Conservation (phyloP, 2,113 vertebrate species). For the Hippocampus mohnikei region DNA sequence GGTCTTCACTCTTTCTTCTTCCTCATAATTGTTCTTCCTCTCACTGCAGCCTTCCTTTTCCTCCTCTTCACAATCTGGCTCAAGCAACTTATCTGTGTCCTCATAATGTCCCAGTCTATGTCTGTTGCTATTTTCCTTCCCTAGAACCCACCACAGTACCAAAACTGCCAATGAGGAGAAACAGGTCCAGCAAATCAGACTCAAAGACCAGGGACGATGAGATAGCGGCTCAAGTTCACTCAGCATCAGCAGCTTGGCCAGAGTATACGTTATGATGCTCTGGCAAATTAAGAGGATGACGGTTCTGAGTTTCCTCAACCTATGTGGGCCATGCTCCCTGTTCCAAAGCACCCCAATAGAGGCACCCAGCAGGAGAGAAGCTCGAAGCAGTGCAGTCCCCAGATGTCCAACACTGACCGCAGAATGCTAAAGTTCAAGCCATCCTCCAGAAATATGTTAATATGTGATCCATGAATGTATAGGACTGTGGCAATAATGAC, state of each 20-base stretch:
- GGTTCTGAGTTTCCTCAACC: constrained; percentile 65
- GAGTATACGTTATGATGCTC: constrained; percentile 75
- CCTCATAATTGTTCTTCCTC: neutral
- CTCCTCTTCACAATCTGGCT: constrained; percentile 32
- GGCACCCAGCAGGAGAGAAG: constrained; percentile 80
- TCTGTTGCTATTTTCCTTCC: constrained; percentile 36
- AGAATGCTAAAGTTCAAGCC: constrained; percentile 79
- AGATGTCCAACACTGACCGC: constrained; percentile 82
- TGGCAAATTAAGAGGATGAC: constrained; percentile 76
- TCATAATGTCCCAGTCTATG: constrained; percentile 13
- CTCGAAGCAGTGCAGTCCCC: constrained; percentile 80
- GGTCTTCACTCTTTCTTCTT: constrained; percentile 41
- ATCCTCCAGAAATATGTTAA: constrained; percentile 74
- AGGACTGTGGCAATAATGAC: constrained; percentile 78
- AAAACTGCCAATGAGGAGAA: constrained; percentile 68
- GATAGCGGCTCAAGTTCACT: constrained; percentile 74
- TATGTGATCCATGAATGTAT: constrained; percentile 72
- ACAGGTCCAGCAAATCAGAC: constrained; percentile 86
- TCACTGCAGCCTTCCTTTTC: constrained; percentile 30
- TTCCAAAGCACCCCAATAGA: constrained; percentile 82
- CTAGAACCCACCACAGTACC: constrained; percentile 78
- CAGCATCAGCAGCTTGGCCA: constrained; percentile 88
- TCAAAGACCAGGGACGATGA: constrained; percentile 81
- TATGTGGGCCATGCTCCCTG: constrained; percentile 73
- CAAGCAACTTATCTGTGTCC: constrained; percentile 59